These are phyloP conservation scores for Tetramorium alpestre DNA, from an alignment of 1,140 invertebrate species.

Conservation along the genomic window DNA sequence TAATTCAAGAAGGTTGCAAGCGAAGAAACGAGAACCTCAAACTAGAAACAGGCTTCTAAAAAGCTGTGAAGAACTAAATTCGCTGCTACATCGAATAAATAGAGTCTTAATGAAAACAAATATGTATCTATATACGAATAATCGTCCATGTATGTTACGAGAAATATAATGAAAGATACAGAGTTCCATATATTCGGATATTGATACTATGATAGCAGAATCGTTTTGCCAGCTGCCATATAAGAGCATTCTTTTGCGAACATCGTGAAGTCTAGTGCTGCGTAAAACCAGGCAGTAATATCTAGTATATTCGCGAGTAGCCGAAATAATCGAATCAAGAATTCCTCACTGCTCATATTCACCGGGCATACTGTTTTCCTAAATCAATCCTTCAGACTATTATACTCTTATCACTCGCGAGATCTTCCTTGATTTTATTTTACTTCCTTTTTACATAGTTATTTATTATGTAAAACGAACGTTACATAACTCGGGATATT, in stretches of 20 bases:
- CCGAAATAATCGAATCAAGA: constrained; percentile 59
- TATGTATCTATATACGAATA: constrained; percentile 11
- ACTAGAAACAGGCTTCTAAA: constrained; percentile 9
- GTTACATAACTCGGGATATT: constrained; percentile 59
- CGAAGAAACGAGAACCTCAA: not conserved
- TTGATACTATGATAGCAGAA: constrained; percentile 52
- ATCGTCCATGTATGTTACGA: constrained; percentile 8
- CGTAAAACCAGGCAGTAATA: constrained; percentile 47
- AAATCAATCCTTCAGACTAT: constrained; percentile 26
- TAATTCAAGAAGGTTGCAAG: not conserved
- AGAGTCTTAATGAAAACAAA: constrained; percentile 20
- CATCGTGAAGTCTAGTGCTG: constrained; percentile 62
- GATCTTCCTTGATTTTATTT: constrained; percentile 30
- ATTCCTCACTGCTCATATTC: constrained; percentile 42
- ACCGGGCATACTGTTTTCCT: constrained; percentile 48
- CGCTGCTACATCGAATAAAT: constrained; percentile 38
- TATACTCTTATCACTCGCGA: constrained; percentile 33
- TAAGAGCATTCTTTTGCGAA: constrained; percentile 53
- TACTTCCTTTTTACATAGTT: constrained; percentile 57
- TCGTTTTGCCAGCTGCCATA: constrained; percentile 63
- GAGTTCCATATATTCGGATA: constrained; percentile 47
- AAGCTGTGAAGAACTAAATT: constrained; percentile 52
- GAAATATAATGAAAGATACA: constrained; percentile 55
- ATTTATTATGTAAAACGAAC: constrained; percentile 61
- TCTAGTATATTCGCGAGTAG: constrained; percentile 54